phyloP scores from a whole-genome alignment of 2,113 vertebrate genomes.

The Catharus fuscescens region DNA sequence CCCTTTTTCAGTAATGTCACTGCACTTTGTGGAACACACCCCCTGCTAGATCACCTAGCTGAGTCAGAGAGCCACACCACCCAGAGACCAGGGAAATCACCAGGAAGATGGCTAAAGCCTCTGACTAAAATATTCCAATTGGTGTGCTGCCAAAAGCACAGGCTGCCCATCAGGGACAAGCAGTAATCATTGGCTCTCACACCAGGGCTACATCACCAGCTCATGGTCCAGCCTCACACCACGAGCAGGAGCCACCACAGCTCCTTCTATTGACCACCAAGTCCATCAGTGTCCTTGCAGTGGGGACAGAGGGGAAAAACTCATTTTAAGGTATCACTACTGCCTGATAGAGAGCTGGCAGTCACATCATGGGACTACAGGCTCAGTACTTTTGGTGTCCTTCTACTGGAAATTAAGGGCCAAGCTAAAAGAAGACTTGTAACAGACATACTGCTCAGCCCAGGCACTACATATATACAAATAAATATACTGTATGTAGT shows the following conservation, averaged over 20 bases:
- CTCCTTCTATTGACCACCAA: not conserved
- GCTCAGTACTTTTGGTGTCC: not conserved
- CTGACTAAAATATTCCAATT: fast-evolving
- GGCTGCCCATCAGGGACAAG: not conserved
- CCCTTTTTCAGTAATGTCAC: not conserved
- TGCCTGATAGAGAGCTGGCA: not conserved
- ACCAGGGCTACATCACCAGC: not conserved
- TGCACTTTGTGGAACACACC: not conserved
- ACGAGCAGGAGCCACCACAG: not conserved
- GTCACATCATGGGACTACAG: fast-evolving
- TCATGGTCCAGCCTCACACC: not conserved
- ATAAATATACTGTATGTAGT: not conserved
- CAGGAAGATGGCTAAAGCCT: not conserved
- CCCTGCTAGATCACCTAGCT: not conserved
- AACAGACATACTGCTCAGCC: not conserved
- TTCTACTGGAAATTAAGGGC: not conserved
- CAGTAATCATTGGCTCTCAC: not conserved
- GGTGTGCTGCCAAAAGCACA: not conserved
- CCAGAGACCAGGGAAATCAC: not conserved
- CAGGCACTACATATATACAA: not conserved
- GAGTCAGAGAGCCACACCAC: not conserved
- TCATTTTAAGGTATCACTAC: not conserved
- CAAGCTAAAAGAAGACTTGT: not conserved
- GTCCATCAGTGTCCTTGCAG: not conserved
- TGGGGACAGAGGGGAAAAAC: not conserved